Evolutionary conservation across 1,140 invertebrate species (phyloP).

Genomic region (Tribolium castaneum): DNA sequence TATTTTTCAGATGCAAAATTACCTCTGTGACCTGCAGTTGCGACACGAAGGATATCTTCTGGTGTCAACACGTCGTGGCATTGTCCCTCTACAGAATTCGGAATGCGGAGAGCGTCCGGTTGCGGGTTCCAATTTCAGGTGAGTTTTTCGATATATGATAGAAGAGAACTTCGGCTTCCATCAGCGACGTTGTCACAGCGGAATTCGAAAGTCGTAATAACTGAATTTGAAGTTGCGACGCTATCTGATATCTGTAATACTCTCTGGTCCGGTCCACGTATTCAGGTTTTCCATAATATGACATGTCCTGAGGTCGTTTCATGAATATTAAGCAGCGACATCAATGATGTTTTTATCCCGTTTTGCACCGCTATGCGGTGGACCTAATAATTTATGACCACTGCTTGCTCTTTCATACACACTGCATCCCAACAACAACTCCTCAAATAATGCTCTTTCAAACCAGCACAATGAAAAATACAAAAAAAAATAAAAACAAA

Average conservation of each 20-base stretch:
- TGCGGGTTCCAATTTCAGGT: constrained; percentile 90
- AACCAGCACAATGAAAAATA: too few species aligned
- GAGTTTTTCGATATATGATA: constrained; percentile 52
- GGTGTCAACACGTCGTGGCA: constrained; percentile 94
- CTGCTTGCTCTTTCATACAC: not conserved
- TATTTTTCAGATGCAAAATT: constrained; percentile 80
- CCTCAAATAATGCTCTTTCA: too few species aligned
- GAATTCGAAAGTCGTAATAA: constrained; percentile 21
- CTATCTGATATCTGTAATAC: constrained; percentile 3
- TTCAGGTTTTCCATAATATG: constrained; percentile 23
- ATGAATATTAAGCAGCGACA: constrained; percentile 2
- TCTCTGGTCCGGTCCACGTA: constrained; percentile 11
- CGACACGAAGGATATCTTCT: constrained; percentile 86
- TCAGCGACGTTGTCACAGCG: not conserved
- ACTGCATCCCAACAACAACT: not conserved
- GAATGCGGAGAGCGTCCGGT: constrained; percentile 81
- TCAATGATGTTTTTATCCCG: constrained; percentile 17
- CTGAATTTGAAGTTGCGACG: constrained; percentile 17
- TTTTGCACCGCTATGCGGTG: constrained; percentile 3
- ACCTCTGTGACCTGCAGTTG: constrained; percentile 92
- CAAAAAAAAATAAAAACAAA: too few species aligned
- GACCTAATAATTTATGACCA: constrained; percentile 9
- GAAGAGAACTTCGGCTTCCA: not conserved
- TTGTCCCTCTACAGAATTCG: constrained; percentile 88
- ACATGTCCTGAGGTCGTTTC: constrained; percentile 18